A percentile compares a stretch with the other conserved stretches of the same genome.
phyloP scores from a whole-genome alignment of 2,888 invertebrate species.

The Cryptus viduatorius region DNA sequence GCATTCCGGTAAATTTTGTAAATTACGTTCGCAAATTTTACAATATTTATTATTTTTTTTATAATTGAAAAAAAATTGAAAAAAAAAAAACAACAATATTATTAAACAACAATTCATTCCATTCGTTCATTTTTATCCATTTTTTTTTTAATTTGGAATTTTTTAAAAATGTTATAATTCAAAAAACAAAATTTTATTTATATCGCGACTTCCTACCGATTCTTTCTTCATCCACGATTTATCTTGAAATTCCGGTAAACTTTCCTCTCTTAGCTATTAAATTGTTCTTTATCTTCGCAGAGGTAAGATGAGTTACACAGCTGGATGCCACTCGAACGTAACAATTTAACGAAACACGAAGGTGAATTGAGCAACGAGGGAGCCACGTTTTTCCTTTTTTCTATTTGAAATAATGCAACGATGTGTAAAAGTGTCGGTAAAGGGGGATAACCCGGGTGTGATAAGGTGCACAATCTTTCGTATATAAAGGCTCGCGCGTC shows the following conservation, averaged over 20 bases:
- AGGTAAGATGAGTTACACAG: conserved; percentile 49
- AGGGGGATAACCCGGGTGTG: conserved; percentile 63
- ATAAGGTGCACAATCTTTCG: conserved; percentile 66
- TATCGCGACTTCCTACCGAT: too few relatives aligned
- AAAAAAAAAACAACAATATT: too few relatives aligned
- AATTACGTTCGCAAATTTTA: background rate
- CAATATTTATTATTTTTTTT: background rate
- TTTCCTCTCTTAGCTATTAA: background rate
- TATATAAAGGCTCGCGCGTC: conserved; percentile 34
- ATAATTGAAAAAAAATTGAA: background rate
- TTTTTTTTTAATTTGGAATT: too few relatives aligned
- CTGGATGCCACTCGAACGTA: conserved; percentile 62
- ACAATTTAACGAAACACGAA: conserved; percentile 56
- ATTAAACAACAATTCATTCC: too few relatives aligned
- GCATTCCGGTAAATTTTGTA: conserved; percentile 80
- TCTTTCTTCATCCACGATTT: background rate
- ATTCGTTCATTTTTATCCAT: too few relatives aligned
- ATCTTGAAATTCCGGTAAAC: background rate
- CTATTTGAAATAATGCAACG: conserved; percentile 73
- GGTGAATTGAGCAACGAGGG: conserved; percentile 3
- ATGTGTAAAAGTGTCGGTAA: conserved; percentile 14
- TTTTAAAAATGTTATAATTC: too few relatives aligned
- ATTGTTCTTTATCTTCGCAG: conserved; percentile 32
- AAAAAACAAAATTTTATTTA: too few relatives aligned
- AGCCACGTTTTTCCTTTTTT: conserved; percentile 8